Percentiles rank a stretch among this genome's conserved stretches.
These are phyloP conservation scores for Coreius guichenoti DNA, from an alignment of 2,797 vertebrate species.

Conservation along the genomic window DNA sequence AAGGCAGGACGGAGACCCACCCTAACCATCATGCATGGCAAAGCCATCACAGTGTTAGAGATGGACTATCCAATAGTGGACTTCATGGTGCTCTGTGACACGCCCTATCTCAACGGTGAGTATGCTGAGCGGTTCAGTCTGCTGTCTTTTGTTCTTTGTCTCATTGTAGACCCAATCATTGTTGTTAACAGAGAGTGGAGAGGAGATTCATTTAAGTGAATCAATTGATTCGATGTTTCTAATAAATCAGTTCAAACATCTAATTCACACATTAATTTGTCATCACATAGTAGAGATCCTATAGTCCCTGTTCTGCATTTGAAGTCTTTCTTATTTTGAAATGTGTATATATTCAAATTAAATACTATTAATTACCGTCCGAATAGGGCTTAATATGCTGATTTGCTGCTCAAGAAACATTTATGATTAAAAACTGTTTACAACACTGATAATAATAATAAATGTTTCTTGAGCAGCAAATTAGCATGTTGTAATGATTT, in stretches of 20 bases:
- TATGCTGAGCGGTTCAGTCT: neutral
- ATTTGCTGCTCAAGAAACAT: no score
- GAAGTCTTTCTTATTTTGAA: neutral
- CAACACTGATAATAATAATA: no score
- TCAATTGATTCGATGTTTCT: neutral
- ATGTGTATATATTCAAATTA: neutral
- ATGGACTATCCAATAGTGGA: slow-evolving; percentile 99
- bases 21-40: slow-evolving; percentile 98
- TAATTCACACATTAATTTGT: neutral
- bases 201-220: neutral
- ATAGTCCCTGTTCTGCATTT: neutral
- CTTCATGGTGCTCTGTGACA: slow-evolving; percentile 96
- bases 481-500: no score
- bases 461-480: no score
- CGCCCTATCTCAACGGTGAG: slow-evolving; percentile 94
- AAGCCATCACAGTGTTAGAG: slow-evolving; percentile 96
- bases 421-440: no score
- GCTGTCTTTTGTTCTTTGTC: neutral
- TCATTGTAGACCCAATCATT: neutral
- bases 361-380: neutral
- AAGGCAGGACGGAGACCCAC: slow-evolving; percentile 94
- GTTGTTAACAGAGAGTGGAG: slow-evolving; percentile 1
- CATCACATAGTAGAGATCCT: neutral
- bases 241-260: neutral
- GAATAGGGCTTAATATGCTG: no score